Percentiles rank a stretch among this genome's conserved stretches.
These are phyloP conservation scores for Pachyseris speciosa DNA, from an alignment of 64 coral and sea anemone genomes.

Conservation along the genomic window DNA sequence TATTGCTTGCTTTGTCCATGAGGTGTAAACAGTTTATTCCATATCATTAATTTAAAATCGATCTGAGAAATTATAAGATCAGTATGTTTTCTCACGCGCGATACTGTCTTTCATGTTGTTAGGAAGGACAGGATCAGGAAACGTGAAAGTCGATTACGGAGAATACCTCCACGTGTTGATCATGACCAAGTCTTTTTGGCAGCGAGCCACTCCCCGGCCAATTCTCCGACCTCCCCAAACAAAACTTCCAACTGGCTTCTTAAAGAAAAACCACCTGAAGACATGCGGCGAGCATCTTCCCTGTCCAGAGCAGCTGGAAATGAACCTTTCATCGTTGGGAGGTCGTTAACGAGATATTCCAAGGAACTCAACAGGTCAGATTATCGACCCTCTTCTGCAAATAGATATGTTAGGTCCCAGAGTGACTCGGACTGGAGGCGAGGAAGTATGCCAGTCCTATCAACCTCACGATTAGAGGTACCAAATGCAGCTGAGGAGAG, in stretches of 20 bases:
- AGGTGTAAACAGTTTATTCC: too few relatives aligned
- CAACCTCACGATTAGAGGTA: not conserved
- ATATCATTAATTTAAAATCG: too few relatives aligned
- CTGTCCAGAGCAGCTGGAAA: conserved; percentile 20
- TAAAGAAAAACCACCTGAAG: conserved; percentile 9
- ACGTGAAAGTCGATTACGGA: not conserved
- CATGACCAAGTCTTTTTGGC: not conserved
- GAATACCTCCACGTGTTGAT: not conserved
- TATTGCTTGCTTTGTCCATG: too few relatives aligned
- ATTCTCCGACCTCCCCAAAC: not conserved
- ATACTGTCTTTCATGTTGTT: not conserved
- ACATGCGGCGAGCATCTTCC: not conserved
- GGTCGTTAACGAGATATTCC: conserved; percentile 8
- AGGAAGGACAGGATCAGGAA: conserved; percentile 18
- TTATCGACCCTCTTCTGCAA: not conserved
- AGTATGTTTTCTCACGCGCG: not conserved
- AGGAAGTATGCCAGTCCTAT: not conserved
- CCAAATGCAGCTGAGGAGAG: conserved; percentile 18
- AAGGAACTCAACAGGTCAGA: conserved; percentile 40
- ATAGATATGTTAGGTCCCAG: conserved; percentile 8
- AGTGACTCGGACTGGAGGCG: not conserved
- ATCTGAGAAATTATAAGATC: too few relatives aligned
- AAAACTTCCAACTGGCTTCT: conserved; percentile 24
- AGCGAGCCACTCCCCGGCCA: not conserved
- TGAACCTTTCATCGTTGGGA: conserved; percentile 29